These are phyloP conservation scores for Tipula lateralis DNA, from an alignment of 2,888 invertebrate species.

Conservation along the genomic window DNA sequence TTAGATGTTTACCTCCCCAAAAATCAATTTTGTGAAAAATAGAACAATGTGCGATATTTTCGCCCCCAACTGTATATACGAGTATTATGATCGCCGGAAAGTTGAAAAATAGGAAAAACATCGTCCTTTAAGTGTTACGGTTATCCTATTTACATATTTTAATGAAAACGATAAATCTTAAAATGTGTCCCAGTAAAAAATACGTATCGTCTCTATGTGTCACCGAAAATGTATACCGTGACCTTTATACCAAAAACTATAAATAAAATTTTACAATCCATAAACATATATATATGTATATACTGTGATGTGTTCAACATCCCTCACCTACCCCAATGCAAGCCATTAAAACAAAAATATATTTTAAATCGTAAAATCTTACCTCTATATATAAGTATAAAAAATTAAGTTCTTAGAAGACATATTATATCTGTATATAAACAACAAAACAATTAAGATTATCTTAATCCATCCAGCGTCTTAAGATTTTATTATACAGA, in stretches of 20 bases:
- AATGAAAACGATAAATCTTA: background rate
- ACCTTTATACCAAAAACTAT: background rate
- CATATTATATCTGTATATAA: background rate
- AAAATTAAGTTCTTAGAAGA: no score
- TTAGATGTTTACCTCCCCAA: no score
- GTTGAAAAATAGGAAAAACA: no score
- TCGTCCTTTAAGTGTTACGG: background rate
- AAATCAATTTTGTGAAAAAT: no score
- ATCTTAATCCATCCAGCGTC: background rate
- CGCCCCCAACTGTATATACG: no score
- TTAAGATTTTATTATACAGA: background rate
- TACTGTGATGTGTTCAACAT: background rate
- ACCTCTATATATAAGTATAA: background rate
- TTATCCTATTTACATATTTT: background rate
- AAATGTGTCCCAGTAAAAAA: background rate
- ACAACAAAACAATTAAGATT: background rate
- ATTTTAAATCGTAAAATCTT: background rate
- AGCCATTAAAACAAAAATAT: background rate
- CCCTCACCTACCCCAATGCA: background rate
- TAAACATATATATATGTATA: background rate
- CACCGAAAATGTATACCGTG: background rate
- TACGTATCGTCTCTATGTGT: background rate
- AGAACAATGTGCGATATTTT: no score
- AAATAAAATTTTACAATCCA: background rate
- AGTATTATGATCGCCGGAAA: no score